phyloP scores from a whole-genome alignment of 2,113 vertebrate genomes.

The Oreotrochilus melanogaster region DNA sequence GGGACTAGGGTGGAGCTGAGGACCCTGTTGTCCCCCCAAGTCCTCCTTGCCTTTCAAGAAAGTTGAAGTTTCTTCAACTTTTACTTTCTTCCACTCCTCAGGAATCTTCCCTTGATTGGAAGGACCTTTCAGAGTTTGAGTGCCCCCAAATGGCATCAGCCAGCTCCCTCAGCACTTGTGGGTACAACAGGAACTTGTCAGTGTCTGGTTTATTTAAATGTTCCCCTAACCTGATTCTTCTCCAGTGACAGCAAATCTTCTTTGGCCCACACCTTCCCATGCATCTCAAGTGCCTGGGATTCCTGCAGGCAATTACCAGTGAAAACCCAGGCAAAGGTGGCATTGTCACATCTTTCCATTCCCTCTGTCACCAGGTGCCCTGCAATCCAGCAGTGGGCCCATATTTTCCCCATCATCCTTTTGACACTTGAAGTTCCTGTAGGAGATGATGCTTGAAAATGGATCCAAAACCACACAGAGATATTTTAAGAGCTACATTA shows the following conservation, averaged over 20 bases:
- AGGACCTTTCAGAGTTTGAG: background rate
- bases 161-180: background rate
- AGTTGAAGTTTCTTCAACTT: background rate
- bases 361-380: background rate
- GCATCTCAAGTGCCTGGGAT: background rate
- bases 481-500: background rate
- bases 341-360: background rate
- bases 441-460: background rate
- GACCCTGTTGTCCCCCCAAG: background rate
- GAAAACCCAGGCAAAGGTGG: background rate
- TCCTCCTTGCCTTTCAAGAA: background rate
- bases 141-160: background rate
- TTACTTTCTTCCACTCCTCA: background rate
- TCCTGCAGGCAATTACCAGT: background rate
- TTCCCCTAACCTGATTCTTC: background rate
- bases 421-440: background rate
- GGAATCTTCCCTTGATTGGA: background rate
- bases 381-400: background rate
- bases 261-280: background rate
- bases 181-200: background rate
- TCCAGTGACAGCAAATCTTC: background rate
- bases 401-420: background rate
- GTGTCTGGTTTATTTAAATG: background rate
- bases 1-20: background rate
- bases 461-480: background rate